A percentile compares a stretch with the other conserved stretches of the same genome.
phyloP scores from a whole-genome alignment of 2,888 invertebrate genomes.

The Podabrus alpinus region DNA sequence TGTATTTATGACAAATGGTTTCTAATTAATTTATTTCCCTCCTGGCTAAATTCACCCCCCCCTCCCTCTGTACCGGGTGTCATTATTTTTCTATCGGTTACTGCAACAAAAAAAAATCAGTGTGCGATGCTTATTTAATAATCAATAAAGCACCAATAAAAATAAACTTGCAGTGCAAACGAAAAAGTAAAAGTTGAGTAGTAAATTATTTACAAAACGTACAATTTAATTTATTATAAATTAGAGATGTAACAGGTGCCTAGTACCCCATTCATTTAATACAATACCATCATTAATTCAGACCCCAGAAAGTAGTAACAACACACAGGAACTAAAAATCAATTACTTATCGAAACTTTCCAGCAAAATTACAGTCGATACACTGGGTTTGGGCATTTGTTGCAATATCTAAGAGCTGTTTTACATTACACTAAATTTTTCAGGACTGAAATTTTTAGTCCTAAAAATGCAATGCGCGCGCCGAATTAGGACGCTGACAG shows the following conservation, averaged over 20 bases:
- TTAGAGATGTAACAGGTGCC: neutral
- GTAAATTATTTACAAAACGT: conserved; percentile 15
- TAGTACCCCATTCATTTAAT: neutral
- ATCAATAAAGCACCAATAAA: neutral
- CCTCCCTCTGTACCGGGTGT: too few species aligned
- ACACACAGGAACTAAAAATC: too few species aligned
- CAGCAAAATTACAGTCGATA: neutral
- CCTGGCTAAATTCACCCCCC: neutral
- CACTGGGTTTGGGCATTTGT: neutral
- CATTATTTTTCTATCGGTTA: neutral
- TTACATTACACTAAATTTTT: too few species aligned
- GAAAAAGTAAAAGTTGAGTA: conserved; percentile 11
- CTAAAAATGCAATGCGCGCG: too few species aligned
- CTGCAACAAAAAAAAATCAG: neutral
- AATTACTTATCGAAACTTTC: neutral
- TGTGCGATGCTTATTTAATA: neutral
- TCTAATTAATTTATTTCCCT: conserved; percentile 38
- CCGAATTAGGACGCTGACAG: too few species aligned
- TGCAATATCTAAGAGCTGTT: neutral
- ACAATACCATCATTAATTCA: neutral
- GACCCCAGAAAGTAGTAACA: too few species aligned
- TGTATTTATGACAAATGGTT: conserved; percentile 34
- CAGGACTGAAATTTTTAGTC: too few species aligned
- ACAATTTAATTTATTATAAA: neutral
- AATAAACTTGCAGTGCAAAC: neutral